Evolutionary conservation across 1,140 invertebrate species (phyloP).

Genomic region (Littorina saxatilis): DNA sequence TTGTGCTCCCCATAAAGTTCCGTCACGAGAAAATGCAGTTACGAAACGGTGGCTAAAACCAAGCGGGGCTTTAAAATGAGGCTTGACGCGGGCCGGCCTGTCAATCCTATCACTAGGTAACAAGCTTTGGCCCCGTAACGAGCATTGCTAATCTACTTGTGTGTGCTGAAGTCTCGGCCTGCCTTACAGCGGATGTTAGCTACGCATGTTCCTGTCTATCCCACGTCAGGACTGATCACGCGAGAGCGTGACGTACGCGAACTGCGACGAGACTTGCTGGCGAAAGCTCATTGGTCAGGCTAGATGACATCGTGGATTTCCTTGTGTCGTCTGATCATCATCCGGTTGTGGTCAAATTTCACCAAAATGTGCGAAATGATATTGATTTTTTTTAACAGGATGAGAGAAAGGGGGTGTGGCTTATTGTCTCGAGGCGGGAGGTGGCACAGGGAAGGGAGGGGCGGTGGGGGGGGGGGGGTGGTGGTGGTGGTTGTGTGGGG

Average conservation of each 20-base stretch:
- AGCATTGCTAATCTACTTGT: slow-evolving; percentile 22
- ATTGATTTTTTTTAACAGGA: too few species aligned
- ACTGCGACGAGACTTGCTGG: background rate
- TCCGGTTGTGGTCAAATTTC: too few species aligned
- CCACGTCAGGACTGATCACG: background rate
- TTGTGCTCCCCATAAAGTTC: background rate
- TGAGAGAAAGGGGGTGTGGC: too few species aligned
- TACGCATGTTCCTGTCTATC: background rate
- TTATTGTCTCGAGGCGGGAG: too few species aligned
- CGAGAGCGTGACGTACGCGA: background rate
- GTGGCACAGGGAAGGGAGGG: too few species aligned
- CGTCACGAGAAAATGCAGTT: slow-evolving; percentile 17
- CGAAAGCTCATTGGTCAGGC: background rate
- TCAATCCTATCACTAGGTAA: slow-evolving; percentile 9
- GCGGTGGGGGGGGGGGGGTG: too few species aligned
- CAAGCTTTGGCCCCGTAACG: slow-evolving; percentile 19
- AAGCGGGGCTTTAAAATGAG: slow-evolving; percentile 13
- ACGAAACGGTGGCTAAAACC: slow-evolving; percentile 20
- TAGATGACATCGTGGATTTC: background rate
- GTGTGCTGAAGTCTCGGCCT: background rate
- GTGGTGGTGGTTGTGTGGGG: too few species aligned
- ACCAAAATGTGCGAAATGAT: background rate
- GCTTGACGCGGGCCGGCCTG: background rate
- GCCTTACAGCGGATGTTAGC: background rate
- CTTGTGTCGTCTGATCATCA: too few species aligned